Evolutionary conservation across 1,140 invertebrate species (phyloP).

Genomic region (Drosophila neocordata): DNA sequence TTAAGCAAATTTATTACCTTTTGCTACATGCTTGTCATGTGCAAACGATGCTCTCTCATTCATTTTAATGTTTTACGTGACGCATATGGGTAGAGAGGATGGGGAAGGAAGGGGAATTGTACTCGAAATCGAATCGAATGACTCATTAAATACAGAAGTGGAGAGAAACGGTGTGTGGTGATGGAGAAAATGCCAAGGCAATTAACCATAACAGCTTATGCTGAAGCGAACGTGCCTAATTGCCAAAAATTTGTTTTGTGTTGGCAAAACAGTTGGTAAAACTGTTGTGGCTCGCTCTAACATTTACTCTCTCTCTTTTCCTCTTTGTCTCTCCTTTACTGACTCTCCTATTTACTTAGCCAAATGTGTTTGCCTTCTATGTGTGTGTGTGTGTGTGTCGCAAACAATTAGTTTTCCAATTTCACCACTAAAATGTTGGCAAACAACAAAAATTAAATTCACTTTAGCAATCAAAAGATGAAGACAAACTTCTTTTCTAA

Average conservation of each 20-base stretch:
- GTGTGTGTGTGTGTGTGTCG: conserved; percentile 30
- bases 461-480: conserved; percentile 27
- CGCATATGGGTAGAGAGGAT: no score
- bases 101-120: background rate
- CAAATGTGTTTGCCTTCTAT: conserved; percentile 35
- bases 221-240: conserved; percentile 61
- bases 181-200: conserved; percentile 30
- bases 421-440: conserved; percentile 58
- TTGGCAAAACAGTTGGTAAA: background rate
- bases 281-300: background rate
- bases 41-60: conserved; percentile 50
- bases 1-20: conserved; percentile 46
- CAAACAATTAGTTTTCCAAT: conserved; percentile 73
- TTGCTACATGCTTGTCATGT: conserved; percentile 45
- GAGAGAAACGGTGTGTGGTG: background rate
- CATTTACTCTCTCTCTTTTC: conserved; percentile 10
- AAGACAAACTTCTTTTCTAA: background rate
- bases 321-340: conserved; percentile 14
- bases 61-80: conserved; percentile 75
- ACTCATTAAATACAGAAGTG: conserved; percentile 63
- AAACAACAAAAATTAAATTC: conserved; percentile 65
- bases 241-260: conserved; percentile 38
- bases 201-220: conserved; percentile 64
- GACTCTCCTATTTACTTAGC: conserved; percentile 43
- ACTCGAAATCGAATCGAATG: conserved; percentile 58